Conservation (phyloP, 2,888 invertebrate species). For the Eupithecia inturbata region DNA sequence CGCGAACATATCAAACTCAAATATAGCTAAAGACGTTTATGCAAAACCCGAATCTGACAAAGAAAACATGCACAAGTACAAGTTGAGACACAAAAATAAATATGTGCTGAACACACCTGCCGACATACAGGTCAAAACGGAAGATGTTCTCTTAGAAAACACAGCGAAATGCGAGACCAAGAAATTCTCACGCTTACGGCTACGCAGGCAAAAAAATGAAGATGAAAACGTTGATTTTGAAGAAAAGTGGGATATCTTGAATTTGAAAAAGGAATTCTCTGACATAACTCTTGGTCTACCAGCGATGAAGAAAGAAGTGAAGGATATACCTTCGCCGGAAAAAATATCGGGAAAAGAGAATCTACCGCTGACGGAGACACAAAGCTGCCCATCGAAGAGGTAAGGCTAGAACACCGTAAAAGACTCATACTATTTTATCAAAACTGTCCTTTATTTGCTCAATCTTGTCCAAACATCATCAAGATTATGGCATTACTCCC, state of each 20-base stretch:
- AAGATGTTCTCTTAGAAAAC: slow-evolving; percentile 52
- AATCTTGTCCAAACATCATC: slow-evolving; percentile 1
- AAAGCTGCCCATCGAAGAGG: slow-evolving; percentile 77
- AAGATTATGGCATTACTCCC: background rate
- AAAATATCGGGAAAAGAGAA: slow-evolving; percentile 58
- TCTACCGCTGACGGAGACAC: slow-evolving; percentile 60
- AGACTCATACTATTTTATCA: background rate
- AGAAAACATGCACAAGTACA: slow-evolving; percentile 57
- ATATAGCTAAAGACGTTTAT: slow-evolving; percentile 6
- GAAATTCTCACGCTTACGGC: slow-evolving; percentile 61
- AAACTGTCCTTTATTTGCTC: background rate
- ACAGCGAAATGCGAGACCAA: slow-evolving; percentile 53
- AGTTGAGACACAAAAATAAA: slow-evolving; percentile 59
- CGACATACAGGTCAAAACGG: slow-evolving; percentile 37
- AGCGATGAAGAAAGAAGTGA: slow-evolving; percentile 54
- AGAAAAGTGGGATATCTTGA: slow-evolving; percentile 66
- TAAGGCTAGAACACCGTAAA: slow-evolving; percentile 42
- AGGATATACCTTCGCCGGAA: slow-evolving; percentile 72
- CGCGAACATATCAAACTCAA: background rate
- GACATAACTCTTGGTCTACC: slow-evolving; percentile 72
- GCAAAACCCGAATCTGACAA: slow-evolving; percentile 34
- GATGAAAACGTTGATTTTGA: slow-evolving; percentile 49
- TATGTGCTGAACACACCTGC: slow-evolving; percentile 15
- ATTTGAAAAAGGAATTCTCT: slow-evolving; percentile 71
- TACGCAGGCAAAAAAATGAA: slow-evolving; percentile 60